Conservation (phyloP, 2,113 vertebrate species). For the Phasianus colchicus region DNA sequence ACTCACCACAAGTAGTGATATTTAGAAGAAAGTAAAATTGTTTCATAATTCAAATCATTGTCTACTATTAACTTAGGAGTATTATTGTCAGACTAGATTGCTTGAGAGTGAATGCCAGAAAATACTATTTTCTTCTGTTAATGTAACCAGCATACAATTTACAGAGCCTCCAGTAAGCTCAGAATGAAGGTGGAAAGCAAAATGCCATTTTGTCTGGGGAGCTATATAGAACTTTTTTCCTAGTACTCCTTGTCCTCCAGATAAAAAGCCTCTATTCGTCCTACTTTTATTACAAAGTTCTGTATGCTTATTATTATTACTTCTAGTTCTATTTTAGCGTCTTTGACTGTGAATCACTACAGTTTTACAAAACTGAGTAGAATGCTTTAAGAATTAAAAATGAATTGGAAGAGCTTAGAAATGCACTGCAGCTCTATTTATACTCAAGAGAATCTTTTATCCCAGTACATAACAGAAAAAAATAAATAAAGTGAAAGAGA, state of each 20-base stretch:
- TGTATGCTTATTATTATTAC: not conserved
- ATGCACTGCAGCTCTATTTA: not conserved
- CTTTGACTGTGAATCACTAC: not conserved
- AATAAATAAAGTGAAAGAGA: not conserved
- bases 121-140: not conserved
- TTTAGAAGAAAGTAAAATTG: not conserved
- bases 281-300: not conserved
- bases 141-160: not conserved
- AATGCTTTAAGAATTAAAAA: not conserved
- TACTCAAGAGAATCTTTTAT: not conserved
- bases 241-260: not conserved
- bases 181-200: not conserved
- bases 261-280: not conserved
- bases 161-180: not conserved
- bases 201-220: not conserved
- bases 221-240: not conserved
- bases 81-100: not conserved
- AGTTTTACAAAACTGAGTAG: not conserved
- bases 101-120: not conserved
- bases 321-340: not conserved
- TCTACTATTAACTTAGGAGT: not conserved
- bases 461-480: not conserved
- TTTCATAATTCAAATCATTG: not conserved
- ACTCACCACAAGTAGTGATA: not conserved
- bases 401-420: not conserved